phyloP scores from a whole-genome alignment of 2,797 vertebrate genomes.

The Takifugu rubripes region DNA sequence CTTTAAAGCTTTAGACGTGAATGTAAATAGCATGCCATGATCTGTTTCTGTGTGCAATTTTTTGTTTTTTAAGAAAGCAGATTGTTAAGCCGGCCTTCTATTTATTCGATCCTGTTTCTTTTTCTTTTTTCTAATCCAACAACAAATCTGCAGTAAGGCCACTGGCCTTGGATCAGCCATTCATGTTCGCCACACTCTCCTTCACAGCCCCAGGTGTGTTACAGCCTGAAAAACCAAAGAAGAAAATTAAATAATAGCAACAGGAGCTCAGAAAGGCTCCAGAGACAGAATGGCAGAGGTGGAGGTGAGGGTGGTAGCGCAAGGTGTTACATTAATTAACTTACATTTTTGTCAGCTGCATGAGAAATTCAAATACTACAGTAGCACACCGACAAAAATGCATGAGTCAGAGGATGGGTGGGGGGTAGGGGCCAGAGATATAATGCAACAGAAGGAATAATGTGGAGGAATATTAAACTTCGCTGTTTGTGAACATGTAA shows the following conservation, averaged over 20 bases:
- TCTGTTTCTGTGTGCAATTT: neutral
- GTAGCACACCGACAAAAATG: conserved; percentile 42
- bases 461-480: neutral
- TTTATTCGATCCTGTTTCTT: neutral
- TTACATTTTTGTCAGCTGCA: conserved; percentile 63
- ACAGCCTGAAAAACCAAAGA: conserved; percentile 21
- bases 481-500: too few species aligned
- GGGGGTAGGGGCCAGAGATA: conserved; percentile 17
- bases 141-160: conserved; percentile 25
- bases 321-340: conserved; percentile 59
- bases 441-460: conserved; percentile 22
- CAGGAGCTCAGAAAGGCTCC: too few species aligned
- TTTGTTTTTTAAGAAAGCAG: neutral
- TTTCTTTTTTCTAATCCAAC: conserved; percentile 26
- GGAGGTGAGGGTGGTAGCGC: conserved; percentile 24
- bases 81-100: neutral
- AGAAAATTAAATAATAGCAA: conserved; percentile 22
- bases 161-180: conserved; percentile 33
- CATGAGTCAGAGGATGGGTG: conserved; percentile 31
- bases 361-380: conserved; percentile 60
- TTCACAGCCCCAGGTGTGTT: conserved; percentile 28
- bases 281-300: conserved; percentile 9
- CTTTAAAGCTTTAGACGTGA: conserved; percentile 22
- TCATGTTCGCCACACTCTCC: conserved; percentile 28
- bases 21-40: conserved; percentile 32